phyloP scores from a whole-genome alignment of 2,113 vertebrate species.

The Pteruthius melanotis region DNA sequence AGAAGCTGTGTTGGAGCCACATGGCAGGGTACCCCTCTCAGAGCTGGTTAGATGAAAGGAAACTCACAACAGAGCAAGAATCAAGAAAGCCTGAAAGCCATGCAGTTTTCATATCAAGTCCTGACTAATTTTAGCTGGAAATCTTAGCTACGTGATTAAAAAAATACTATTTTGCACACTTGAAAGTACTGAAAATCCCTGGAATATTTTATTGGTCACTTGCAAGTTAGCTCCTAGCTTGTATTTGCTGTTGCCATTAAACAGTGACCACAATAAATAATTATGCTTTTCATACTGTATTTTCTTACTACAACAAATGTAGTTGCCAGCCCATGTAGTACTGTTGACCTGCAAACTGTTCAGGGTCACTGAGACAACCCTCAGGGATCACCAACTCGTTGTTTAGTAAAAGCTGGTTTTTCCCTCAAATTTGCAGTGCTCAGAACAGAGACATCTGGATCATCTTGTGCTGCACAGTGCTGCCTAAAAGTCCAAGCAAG shows the following conservation, averaged over 20 bases:
- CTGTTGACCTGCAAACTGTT: not conserved
- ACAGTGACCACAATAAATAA: not conserved
- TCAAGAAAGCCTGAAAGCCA: not conserved
- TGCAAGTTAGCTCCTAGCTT: not conserved
- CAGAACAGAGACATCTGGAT: not conserved
- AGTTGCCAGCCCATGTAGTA: not conserved
- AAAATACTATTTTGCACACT: not conserved
- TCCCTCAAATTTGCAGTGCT: not conserved
- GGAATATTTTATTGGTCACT: not conserved
- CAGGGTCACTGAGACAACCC: not conserved
- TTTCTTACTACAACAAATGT: not conserved
- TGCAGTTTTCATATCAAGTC: not conserved
- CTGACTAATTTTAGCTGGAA: not conserved
- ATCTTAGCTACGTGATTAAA: not conserved
- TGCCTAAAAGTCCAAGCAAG: not conserved
- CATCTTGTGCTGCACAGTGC: not conserved
- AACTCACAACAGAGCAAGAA: not conserved
- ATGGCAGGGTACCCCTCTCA: not conserved
- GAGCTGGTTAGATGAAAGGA: not conserved
- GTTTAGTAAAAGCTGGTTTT: not conserved
- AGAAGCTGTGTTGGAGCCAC: not conserved
- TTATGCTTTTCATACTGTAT: not conserved
- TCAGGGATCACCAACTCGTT: not conserved
- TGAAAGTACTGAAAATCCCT: not conserved
- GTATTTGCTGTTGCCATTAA: not conserved